These are phyloP conservation scores for Clarias batrachus DNA, from an alignment of 2,113 vertebrate species.

Conservation along the genomic window DNA sequence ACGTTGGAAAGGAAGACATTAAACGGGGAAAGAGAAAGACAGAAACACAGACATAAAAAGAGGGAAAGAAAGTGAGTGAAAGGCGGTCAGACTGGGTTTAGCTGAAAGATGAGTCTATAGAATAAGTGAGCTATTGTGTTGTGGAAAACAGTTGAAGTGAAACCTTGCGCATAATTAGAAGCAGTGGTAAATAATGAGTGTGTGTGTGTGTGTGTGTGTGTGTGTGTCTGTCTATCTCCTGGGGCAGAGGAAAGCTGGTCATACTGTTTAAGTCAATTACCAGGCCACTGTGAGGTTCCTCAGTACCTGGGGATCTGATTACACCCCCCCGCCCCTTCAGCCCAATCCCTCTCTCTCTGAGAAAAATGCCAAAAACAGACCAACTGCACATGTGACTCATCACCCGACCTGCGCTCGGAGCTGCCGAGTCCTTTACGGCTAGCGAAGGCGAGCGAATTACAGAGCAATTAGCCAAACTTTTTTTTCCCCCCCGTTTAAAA, in stretches of 20 bases:
- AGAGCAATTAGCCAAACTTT: constrained; percentile 60
- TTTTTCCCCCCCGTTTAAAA: constrained; percentile 43
- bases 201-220: constrained; percentile 12
- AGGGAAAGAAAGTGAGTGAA: not conserved
- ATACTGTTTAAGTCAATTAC: constrained; percentile 74
- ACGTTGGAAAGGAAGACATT: not conserved
- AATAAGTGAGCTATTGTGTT: constrained; percentile 71
- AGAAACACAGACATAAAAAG: constrained; percentile 13
- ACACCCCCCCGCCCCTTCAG: constrained; percentile 30
- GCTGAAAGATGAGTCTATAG: constrained; percentile 51
- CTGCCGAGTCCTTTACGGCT: constrained; percentile 53
- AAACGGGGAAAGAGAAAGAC: not conserved
- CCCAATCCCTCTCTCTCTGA: not conserved
- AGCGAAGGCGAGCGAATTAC: constrained; percentile 58
- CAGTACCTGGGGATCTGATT: constrained; percentile 65
- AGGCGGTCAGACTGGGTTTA: constrained; percentile 14
- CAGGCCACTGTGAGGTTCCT: constrained; percentile 71
- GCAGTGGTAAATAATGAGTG: constrained; percentile 72
- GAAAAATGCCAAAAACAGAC: constrained; percentile 4
- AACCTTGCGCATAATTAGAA: constrained; percentile 71
- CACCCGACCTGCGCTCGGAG: constrained; percentile 27
- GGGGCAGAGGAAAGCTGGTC: constrained; percentile 61
- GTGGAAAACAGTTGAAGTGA: constrained; percentile 64
- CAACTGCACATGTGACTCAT: constrained; percentile 12
- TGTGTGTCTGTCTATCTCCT: constrained; percentile 59